These are phyloP conservation scores for Bos javanicus DNA, from an alignment of 2,113 vertebrate species.

Conservation along the genomic window DNA sequence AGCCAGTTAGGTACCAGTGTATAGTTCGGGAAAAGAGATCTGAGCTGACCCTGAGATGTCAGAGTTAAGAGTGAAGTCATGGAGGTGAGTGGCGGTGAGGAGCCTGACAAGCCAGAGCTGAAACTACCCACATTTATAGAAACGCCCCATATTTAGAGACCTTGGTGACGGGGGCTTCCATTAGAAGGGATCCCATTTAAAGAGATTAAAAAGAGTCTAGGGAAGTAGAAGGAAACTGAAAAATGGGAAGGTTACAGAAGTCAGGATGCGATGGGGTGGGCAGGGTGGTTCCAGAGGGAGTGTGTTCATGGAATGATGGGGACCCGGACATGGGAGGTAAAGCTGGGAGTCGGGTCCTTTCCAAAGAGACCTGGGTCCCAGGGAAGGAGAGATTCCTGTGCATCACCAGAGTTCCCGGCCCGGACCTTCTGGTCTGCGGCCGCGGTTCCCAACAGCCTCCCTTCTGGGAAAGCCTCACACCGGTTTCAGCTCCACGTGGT, in stretches of 20 bases:
- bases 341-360: neutral
- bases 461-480: neutral
- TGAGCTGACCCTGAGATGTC: neutral
- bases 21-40: neutral
- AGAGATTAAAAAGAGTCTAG: neutral
- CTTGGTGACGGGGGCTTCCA: neutral
- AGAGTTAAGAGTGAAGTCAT: neutral
- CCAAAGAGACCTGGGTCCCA: neutral
- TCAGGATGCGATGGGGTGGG: neutral
- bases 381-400: neutral
- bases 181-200: neutral
- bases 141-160: neutral
- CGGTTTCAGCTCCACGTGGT: neutral
- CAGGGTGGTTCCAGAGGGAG: neutral
- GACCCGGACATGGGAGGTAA: accelerated
- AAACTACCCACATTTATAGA: neutral
- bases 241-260: neutral
- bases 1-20: neutral
- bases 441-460: neutral
- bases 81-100: neutral
- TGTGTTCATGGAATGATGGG: neutral
- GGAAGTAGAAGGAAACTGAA: neutral
- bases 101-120: neutral
- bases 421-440: neutral
- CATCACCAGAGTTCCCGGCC: neutral